Evolutionary conservation across 1,140 invertebrate species (phyloP), one percentile per base, ranked within the genome.

Genomic region (Drosophila funebris): DNA sequence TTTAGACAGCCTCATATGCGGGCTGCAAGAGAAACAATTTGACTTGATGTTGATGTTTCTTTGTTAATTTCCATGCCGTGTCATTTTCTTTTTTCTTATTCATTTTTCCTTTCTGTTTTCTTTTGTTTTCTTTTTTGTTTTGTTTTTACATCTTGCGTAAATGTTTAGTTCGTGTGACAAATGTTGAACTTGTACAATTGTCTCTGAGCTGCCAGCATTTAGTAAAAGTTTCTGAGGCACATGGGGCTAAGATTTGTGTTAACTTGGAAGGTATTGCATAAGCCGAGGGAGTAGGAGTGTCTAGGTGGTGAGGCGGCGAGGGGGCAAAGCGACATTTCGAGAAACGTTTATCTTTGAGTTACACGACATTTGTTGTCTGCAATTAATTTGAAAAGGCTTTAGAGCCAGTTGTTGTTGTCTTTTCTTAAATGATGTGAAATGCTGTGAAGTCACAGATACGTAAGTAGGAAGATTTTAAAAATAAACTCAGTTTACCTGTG

Each of bases 331-430:
- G 36, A 63, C 54, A 61, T 54, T 73, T 70, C 53, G 39, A 60
- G 71, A 64, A 82, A 60, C 78, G 78, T 85, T 85, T 85, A 76
- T 82, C 82, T 87, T 78, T 72, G 62, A 87, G 70, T 63, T 87
- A 82, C 82, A 78, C 61, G 66, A 72, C 71, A 82, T 76, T 76
- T 82, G 62, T 48, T 78, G 82, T 70, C 62, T 88, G 64, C 71
- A 85, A 85, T 85, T 85, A 81, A 87, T 87, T 87, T 87, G 60
- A 58, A 74, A 87, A 57, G 70, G 44, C 77, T 77, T 84, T 76
- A 18, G 7, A 54, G 41, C 20, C 39, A 39, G 41, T 29, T 29
- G 13, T 27, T 24, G 20, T 61, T 29, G 16, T 27, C 9, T 3
- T 39, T 50, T 11, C 7, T 11, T 14, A 50, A 50, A 33, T 22